A percentile compares a stretch with the other conserved stretches of the same genome.
phyloP scores from a whole-genome alignment of 1,140 invertebrate species.

The Drosophila busckii region DNA sequence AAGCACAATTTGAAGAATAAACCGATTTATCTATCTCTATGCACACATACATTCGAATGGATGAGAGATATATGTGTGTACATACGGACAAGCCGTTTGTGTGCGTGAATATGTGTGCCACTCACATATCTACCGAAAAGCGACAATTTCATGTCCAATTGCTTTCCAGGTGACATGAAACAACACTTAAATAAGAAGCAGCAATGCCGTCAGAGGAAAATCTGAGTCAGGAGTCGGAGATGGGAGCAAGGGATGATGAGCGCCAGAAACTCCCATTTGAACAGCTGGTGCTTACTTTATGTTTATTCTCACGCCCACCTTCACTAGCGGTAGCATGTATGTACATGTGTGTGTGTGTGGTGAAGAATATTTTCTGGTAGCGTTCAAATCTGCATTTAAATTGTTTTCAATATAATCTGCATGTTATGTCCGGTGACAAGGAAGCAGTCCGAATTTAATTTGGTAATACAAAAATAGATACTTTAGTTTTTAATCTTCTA shows the following conservation, averaged over 20 bases:
- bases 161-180: constrained; percentile 79
- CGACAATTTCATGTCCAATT: constrained; percentile 79
- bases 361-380: constrained; percentile 55
- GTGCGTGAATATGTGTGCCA: constrained; percentile 40
- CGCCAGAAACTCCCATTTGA: constrained; percentile 51
- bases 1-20: constrained; percentile 47
- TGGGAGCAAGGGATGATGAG: constrained; percentile 5
- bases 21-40: no score
- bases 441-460: constrained; percentile 53
- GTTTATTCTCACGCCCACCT: constrained; percentile 10
- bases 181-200: constrained; percentile 77
- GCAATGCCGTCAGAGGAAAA: constrained; percentile 20
- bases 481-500: not conserved
- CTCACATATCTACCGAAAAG: constrained; percentile 72
- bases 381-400: constrained; percentile 70
- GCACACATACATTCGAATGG: constrained; percentile 1
- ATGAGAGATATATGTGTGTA: constrained; percentile 10
- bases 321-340: constrained; percentile 18
- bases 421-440: constrained; percentile 56
- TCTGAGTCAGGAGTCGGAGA: not conserved
- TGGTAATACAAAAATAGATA: constrained; percentile 46
- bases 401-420: constrained; percentile 77
- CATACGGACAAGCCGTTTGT: not conserved
- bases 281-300: constrained; percentile 38
- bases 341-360: constrained; percentile 15